Base-by-base conservation (phyloP, 1,140 invertebrate genomes). In the Saccostrea echinata region DNA sequence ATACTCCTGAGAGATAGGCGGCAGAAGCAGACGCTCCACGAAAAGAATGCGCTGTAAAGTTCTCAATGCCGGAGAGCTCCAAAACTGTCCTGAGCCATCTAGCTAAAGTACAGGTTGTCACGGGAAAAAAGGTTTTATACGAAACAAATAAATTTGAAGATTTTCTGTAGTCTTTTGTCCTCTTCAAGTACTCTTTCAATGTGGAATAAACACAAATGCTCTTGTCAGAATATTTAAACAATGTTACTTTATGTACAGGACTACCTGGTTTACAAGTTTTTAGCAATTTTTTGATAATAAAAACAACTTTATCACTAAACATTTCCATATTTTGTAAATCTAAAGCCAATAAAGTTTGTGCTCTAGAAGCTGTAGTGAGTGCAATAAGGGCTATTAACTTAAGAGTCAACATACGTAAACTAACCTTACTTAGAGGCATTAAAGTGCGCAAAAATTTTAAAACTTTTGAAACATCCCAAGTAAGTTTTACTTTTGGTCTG, bases 401-500 rank as follows among this genome's bases (percentile, higher is more conserved):
- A 18, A 89, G 85, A 53, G 88, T 89, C 35, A 88, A 87, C 24
- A 82, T 24, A 76, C 86, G 81, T 52, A 90, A 71, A 68, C 61
- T 43, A 8, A 86, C 27, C 18, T 85, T 27, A 13, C 33, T 35
- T 9, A 90, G 27, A 21, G 89, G 89, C 35, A 35, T 84, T 8
- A 89, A 61, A 51, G 81, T n/a, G 33, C 9, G 35, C 51, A 90
- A 80, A 81, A 80, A 90, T 12, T 71, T 55, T 24, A 91, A 86
- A 30, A 91, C 88, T 27, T n/a, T 80, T 51, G 64, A 71, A 11
- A 90, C 90, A 90, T 90, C 87, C 90, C 90, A 91, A 76, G 86
- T 88, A 21, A 33, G 55, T n/a, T 53, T 64, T 82, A 86, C 82
- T 83, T 83, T 86, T 21, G 84, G 76, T n/a, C 35, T 52, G 33